These are phyloP conservation scores for Phylloscopus whistleri DNA, from an alignment of 2,113 vertebrate genomes.

Conservation along the genomic window DNA sequence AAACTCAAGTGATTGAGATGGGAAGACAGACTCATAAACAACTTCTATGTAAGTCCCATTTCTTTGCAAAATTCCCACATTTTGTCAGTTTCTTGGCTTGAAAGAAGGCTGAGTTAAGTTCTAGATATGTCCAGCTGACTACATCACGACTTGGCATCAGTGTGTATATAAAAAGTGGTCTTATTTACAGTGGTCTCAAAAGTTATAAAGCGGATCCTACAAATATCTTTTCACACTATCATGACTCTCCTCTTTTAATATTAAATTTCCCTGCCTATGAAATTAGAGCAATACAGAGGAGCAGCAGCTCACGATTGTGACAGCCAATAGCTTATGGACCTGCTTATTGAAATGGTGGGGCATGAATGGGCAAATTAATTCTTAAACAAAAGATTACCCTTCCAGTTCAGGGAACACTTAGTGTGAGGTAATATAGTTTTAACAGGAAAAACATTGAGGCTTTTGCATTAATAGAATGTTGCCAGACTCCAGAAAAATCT, in stretches of 20 bases:
- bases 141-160: background rate
- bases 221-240: background rate
- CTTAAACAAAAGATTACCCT: background rate
- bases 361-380: background rate
- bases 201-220: background rate
- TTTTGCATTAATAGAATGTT: background rate
- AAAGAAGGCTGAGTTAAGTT: background rate
- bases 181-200: background rate
- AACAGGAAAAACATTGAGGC: background rate
- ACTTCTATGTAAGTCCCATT: background rate
- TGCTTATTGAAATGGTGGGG: background rate
- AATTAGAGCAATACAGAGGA: background rate
- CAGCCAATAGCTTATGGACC: background rate
- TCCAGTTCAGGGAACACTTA: background rate
- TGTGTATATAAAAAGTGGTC: background rate
- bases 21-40: background rate
- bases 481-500: background rate
- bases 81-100: background rate
- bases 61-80: background rate
- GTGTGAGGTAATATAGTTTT: background rate
- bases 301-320: background rate
- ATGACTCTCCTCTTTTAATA: background rate
- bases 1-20: background rate
- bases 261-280: background rate
- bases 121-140: background rate